Evolutionary conservation across 2,888 invertebrate species (phyloP).

Genomic region (Meloe dianella): DNA sequence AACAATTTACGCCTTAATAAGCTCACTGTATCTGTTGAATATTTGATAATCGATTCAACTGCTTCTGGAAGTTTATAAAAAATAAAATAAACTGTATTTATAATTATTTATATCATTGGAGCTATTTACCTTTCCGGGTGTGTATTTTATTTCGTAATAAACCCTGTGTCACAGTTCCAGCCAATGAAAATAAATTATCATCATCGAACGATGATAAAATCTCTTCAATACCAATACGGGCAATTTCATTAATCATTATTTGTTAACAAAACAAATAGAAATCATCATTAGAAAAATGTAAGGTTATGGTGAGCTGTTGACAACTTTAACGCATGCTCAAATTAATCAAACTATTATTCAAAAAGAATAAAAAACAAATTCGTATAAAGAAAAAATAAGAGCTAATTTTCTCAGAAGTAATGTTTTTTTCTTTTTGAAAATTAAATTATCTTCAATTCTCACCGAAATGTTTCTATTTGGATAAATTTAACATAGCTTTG

Average conservation of each 20-base stretch:
- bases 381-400: no score
- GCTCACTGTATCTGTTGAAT: conserved; percentile 59
- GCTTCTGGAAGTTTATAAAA: conserved; percentile 59
- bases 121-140: conserved; percentile 44
- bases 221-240: conserved; percentile 28
- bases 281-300: background rate
- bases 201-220: conserved; percentile 44
- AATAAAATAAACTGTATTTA: background rate
- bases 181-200: conserved; percentile 46
- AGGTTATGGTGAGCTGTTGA: background rate
- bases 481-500: no score
- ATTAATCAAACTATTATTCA: background rate
- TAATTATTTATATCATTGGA: background rate
- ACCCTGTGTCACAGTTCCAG: conserved; percentile 53
- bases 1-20: conserved; percentile 62
- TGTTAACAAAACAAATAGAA: conserved; percentile 5
- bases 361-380: no score
- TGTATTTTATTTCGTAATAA: conserved; percentile 46
- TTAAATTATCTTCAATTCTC: no score
- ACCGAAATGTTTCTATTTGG: no score
- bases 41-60: conserved; percentile 60
- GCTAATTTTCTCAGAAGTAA: no score
- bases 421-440: no score
- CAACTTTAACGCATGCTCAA: background rate
- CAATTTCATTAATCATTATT: conserved; percentile 32